phyloP scores from a whole-genome alignment of 2,113 vertebrate genomes.

The Garra rufa region DNA sequence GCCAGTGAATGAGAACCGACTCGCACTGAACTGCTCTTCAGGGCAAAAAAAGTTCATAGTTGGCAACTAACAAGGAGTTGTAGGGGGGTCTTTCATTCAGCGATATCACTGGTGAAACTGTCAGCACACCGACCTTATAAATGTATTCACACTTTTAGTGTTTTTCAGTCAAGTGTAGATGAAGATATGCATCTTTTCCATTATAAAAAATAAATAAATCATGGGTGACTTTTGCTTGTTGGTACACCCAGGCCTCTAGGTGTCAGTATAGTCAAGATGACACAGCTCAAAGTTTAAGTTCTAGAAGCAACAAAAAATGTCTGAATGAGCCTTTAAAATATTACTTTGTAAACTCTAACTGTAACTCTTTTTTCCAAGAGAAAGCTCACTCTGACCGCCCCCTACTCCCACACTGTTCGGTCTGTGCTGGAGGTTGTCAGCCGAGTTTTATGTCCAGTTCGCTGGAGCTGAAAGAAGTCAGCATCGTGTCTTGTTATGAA shows the following conservation, averaged over 20 bases:
- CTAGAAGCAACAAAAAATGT: not conserved
- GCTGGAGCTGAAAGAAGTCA: constrained; percentile 86
- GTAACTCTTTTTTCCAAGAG: constrained; percentile 34
- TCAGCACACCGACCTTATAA: constrained; percentile 66
- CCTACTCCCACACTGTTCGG: constrained; percentile 71
- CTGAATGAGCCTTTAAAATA: not conserved
- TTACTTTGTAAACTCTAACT: not conserved
- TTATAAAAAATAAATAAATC: not conserved
- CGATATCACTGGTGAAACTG: constrained; percentile 85
- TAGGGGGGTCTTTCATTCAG: constrained; percentile 82
- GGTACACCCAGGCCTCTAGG: not conserved
- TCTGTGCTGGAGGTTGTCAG: constrained; percentile 79
- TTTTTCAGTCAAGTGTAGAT: not conserved
- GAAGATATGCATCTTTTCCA: not conserved
- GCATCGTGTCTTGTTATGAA: constrained; percentile 83
- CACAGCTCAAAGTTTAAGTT: not conserved
- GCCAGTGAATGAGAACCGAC: constrained; percentile 87
- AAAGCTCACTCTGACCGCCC: constrained; percentile 55
- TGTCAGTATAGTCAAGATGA: not conserved
- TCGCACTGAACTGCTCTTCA: constrained; percentile 90
- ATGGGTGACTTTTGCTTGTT: not conserved
- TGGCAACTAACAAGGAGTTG: constrained; percentile 89
- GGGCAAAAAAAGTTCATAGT: constrained; percentile 80
- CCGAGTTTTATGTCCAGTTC: constrained; percentile 79
- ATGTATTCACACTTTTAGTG: constrained; percentile 38